phyloP scores from a whole-genome alignment of 2,888 invertebrate species.

The Strigamia crassipes region DNA sequence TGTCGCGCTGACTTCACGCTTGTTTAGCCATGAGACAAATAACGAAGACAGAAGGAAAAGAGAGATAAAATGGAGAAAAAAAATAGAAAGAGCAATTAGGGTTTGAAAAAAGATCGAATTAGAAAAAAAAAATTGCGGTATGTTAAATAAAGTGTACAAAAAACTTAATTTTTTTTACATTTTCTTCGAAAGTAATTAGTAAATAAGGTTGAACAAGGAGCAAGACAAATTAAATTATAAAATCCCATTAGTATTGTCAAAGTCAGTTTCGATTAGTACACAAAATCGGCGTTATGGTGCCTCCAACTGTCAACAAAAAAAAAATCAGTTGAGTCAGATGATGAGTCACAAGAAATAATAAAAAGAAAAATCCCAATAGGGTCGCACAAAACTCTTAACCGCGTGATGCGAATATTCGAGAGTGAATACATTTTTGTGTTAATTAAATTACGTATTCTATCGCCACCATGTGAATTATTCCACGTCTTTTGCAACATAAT shows the following conservation, averaged over 20 bases:
- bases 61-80: neutral
- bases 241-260: conserved; percentile 35
- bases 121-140: neutral
- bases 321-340: conserved; percentile 32
- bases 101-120: neutral
- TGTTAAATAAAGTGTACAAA: neutral
- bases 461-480: conserved; percentile 23
- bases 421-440: neutral
- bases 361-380: neutral
- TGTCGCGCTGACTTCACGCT: conserved; percentile 7
- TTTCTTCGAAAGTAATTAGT: neutral
- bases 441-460: conserved; percentile 40
- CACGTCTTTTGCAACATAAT: neutral
- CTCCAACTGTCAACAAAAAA: neutral
- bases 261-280: conserved; percentile 12
- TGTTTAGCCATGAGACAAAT: conserved; percentile 27
- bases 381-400: neutral
- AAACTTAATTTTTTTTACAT: neutral
- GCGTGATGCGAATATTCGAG: neutral
- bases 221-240: conserved; percentile 6
- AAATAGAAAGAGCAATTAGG: conserved; percentile 15
- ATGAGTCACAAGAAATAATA: conserved; percentile 6
- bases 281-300: neutral
- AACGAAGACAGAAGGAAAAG: neutral
- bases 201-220: neutral